These are phyloP conservation scores for Epistrophe grossulariae DNA, from an alignment of 2,888 invertebrate species.

Conservation along the genomic window DNA sequence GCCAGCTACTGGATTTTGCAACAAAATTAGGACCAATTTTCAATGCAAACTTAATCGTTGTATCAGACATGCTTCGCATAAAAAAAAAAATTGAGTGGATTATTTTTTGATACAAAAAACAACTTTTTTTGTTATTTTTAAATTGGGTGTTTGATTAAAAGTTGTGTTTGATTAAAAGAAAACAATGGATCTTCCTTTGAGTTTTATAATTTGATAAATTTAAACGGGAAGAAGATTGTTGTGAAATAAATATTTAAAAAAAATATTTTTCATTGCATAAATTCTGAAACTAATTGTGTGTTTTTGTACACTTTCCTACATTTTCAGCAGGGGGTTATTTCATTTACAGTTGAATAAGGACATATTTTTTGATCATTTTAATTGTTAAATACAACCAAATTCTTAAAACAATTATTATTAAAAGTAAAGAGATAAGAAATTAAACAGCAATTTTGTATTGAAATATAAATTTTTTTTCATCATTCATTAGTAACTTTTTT, in stretches of 20 bases:
- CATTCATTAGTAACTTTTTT: too few relatives aligned
- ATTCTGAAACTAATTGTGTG: background rate
- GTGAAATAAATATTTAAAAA: background rate
- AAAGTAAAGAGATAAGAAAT: too few relatives aligned
- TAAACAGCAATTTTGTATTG: too few relatives aligned
- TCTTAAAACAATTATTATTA: too few relatives aligned
- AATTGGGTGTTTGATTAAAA: background rate
- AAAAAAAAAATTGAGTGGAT: background rate
- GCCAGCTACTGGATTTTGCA: constrained; percentile 55
- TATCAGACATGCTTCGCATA: constrained; percentile 14
- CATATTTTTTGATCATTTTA: too few relatives aligned
- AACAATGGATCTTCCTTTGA: background rate
- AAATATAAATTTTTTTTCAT: too few relatives aligned
- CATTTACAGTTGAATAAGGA: background rate
- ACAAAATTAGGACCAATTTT: constrained; percentile 35
- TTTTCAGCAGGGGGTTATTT: too few relatives aligned
- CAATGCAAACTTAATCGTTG: constrained; percentile 26
- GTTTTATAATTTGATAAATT: background rate
- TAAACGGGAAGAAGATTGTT: background rate
- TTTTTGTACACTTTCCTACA: background rate
- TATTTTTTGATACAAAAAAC: background rate
- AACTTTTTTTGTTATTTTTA: background rate
- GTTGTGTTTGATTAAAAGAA: background rate
- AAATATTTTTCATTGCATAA: too few relatives aligned
- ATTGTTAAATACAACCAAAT: too few relatives aligned